These are phyloP conservation scores for Sitta carolinensis DNA, from an alignment of 2,797 vertebrate species.

Conservation along the genomic window DNA sequence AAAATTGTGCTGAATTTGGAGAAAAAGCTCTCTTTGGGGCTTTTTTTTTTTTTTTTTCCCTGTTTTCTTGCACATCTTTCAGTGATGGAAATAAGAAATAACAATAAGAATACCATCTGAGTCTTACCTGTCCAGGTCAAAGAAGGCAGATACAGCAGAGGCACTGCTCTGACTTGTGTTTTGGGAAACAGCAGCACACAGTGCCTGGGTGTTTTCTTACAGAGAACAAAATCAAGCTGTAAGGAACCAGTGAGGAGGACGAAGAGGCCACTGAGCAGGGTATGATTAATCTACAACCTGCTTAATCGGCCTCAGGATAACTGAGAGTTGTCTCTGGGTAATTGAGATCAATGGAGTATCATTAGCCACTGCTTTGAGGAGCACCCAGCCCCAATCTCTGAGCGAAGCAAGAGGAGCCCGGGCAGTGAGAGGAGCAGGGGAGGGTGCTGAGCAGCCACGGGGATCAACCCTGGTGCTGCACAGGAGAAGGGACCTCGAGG, in stretches of 20 bases:
- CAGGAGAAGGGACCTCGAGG: not conserved
- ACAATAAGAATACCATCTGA: not conserved
- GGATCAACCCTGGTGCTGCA: too few species aligned
- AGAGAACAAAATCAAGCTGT: conserved; percentile 18
- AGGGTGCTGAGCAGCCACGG: too few species aligned
- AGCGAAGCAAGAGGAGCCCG: not conserved
- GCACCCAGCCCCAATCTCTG: not conserved
- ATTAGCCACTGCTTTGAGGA: conserved; percentile 18
- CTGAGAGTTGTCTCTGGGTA: conserved; percentile 52
- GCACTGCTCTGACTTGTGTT: fast-evolving
- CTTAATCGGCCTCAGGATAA: conserved; percentile 45
- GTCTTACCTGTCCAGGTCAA: not conserved
- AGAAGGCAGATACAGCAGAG: not conserved
- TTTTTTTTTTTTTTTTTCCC: not conserved
- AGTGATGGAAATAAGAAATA: not conserved
- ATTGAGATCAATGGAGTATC: conserved; percentile 61
- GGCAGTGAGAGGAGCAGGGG: not conserved
- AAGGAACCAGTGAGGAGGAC: not conserved
- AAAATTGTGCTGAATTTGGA: not conserved
- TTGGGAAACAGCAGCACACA: not conserved
- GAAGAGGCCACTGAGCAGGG: conserved; percentile 33
- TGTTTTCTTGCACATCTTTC: not conserved
- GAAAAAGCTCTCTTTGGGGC: not conserved
- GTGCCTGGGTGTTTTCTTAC: not conserved
- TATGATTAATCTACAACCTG: conserved; percentile 47